A percentile compares a stretch with the other conserved stretches of the same genome.
Conservation (phyloP, 2,888 invertebrate genomes). For the Automeris io region DNA sequence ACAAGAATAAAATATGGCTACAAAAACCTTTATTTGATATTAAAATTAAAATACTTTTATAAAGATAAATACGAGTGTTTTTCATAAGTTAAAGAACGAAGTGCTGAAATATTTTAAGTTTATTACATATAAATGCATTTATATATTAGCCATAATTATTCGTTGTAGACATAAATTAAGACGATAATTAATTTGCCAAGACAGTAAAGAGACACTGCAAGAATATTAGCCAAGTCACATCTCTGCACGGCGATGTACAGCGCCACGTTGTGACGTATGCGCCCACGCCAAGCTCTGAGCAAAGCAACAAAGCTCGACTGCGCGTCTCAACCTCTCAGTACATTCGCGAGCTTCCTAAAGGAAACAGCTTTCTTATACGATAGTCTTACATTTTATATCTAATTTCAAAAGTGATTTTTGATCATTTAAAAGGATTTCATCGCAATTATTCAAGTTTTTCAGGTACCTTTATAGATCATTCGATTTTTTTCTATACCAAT, state of each 20-base stretch:
- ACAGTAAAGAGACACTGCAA: constrained; percentile 35
- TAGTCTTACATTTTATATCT: background rate
- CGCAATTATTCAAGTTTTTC: constrained; percentile 11
- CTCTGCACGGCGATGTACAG: constrained; percentile 36
- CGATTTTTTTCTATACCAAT: background rate
- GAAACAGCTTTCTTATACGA: constrained; percentile 41
- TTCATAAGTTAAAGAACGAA: too few relatives aligned
- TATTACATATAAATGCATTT: background rate
- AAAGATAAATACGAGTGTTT: too few relatives aligned
- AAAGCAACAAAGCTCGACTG: constrained; percentile 54
- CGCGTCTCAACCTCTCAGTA: constrained; percentile 45
- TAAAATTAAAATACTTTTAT: too few relatives aligned
- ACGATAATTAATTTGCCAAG: constrained; percentile 53
- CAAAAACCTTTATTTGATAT: constrained; percentile 20
- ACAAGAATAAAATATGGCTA: constrained; percentile 30
- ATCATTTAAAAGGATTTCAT: constrained; percentile 13
- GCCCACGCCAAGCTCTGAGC: constrained; percentile 59
- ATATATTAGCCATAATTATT: constrained; percentile 11
- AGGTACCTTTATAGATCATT: constrained; percentile 3
- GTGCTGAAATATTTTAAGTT: too few relatives aligned
- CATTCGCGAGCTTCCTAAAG: constrained; percentile 51
- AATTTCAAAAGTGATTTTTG: constrained; percentile 9
- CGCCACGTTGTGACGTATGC: constrained; percentile 24
- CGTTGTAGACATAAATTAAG: constrained; percentile 44
- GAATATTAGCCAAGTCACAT: constrained; percentile 32